Percentiles rank a stretch among this genome's conserved stretches.
Conservation (phyloP, 2,888 invertebrate species). For the Sarcophaga variegata region DNA sequence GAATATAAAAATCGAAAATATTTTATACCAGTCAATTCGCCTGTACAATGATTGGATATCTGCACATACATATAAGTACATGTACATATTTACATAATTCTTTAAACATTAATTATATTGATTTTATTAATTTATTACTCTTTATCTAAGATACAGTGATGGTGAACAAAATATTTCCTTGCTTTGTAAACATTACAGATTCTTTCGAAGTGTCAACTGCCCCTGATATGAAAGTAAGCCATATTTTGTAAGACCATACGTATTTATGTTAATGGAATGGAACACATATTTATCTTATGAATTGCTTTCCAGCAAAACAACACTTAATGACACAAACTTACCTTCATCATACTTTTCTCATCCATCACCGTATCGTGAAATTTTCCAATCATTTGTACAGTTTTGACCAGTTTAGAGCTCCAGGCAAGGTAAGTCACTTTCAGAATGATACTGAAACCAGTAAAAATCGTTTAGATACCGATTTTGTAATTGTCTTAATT, state of each 20-base stretch:
- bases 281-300: constrained; percentile 29
- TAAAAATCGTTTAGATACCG: constrained; percentile 55
- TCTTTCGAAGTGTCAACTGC: neutral
- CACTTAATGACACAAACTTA: constrained; percentile 53
- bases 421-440: constrained; percentile 57
- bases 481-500: constrained; percentile 21
- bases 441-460: constrained; percentile 60
- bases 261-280: constrained; percentile 40
- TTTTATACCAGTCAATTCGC: constrained; percentile 18
- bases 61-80: neutral
- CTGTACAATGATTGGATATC: constrained; percentile 61
- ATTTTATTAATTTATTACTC: neutral
- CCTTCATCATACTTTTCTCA: constrained; percentile 64
- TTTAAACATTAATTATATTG: neutral
- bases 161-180: constrained; percentile 28
- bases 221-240: constrained; percentile 1
- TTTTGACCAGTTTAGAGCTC: constrained; percentile 56
- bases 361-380: constrained; percentile 65
- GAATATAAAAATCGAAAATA: neutral
- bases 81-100: neutral
- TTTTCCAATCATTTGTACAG: constrained; percentile 66
- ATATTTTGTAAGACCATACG: neutral
- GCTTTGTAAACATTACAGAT: neutral
- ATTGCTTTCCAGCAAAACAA: constrained; percentile 26
- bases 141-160: constrained; percentile 47